Evolutionary conservation across 2,113 vertebrate species (phyloP).

Genomic region (Brachionichthys hirsutus): DNA sequence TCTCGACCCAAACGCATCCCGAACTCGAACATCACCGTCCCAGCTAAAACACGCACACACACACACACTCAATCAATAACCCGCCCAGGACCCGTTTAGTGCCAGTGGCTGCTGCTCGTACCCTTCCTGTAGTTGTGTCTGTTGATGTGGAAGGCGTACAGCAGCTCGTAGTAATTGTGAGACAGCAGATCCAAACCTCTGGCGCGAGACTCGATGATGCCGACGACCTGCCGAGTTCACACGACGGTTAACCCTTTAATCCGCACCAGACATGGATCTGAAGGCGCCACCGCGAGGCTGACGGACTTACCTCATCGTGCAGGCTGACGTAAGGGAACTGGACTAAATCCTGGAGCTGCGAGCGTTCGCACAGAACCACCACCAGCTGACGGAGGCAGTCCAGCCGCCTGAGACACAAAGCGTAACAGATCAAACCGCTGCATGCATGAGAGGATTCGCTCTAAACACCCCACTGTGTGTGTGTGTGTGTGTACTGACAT

Average conservation of each 20-base stretch:
- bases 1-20: constrained; percentile 92
- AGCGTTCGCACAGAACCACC: constrained; percentile 92
- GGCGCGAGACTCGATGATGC: constrained; percentile 92
- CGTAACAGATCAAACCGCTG: neutral
- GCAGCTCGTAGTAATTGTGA: constrained; percentile 95
- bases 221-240: constrained; percentile 81
- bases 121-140: constrained; percentile 97
- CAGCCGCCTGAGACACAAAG: constrained; percentile 80
- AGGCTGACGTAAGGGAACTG: constrained; percentile 93
- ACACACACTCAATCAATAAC: neutral
- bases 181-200: constrained; percentile 90
- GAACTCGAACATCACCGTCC: constrained; percentile 95
- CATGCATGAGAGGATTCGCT: no score
- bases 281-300: no score
- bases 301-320: constrained; percentile 84
- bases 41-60: constrained; percentile 66
- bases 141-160: constrained; percentile 94
- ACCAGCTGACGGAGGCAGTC: constrained; percentile 96
- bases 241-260: neutral
- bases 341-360: constrained; percentile 91
- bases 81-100: no score
- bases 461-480: no score
- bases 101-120: constrained; percentile 34
- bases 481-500: constrained; percentile 75
- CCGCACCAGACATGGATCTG: no score